phyloP scores from a whole-genome alignment of 2,888 invertebrate genomes.

The Bhutanitis thaidina region DNA sequence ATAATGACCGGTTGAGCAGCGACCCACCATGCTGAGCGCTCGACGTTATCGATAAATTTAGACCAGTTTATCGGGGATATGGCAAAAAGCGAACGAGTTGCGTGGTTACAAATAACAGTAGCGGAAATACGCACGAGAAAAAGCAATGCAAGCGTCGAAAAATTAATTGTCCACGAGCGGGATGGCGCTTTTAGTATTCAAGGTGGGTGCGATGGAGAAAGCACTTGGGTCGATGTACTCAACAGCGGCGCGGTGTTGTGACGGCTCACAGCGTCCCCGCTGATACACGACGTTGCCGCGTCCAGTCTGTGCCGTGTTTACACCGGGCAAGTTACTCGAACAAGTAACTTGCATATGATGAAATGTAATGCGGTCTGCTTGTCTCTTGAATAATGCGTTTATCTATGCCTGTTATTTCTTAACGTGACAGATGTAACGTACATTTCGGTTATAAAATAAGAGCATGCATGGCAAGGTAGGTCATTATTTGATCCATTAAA shows the following conservation, averaged over 20 bases:
- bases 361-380: no score
- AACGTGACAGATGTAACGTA: no score
- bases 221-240: slow-evolving; percentile 16
- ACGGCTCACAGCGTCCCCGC: neutral
- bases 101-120: neutral
- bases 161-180: slow-evolving; percentile 8
- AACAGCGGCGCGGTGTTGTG: slow-evolving; percentile 4
- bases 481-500: no score
- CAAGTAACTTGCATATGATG: neutral
- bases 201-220: slow-evolving; percentile 8
- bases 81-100: neutral
- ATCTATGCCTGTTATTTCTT: no score
- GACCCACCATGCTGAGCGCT: no score
- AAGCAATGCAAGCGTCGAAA: neutral
- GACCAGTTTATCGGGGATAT: neutral
- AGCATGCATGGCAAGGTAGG: no score
- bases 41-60: neutral
- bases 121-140: slow-evolving; percentile 9
- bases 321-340: neutral
- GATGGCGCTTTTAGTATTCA: neutral
- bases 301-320: neutral
- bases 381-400: no score
- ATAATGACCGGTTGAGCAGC: no score
- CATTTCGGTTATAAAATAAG: no score
- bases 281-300: neutral